Percentiles rank a stretch among this genome's conserved stretches.
These are phyloP conservation scores for Ophion slaviceki DNA, from an alignment of 2,888 invertebrate genomes.

Conservation along the genomic window DNA sequence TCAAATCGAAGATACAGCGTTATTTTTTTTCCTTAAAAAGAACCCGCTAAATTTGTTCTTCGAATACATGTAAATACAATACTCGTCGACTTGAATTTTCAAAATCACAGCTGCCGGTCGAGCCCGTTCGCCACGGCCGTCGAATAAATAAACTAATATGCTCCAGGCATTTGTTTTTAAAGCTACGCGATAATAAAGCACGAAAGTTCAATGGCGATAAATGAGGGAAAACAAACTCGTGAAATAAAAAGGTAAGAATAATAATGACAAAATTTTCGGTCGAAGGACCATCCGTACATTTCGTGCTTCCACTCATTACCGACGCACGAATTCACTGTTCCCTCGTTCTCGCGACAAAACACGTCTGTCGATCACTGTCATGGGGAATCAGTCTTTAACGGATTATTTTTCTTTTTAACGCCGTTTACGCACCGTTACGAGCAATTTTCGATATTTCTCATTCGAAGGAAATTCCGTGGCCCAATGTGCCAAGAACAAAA, in stretches of 20 bases:
- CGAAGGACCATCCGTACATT: conserved; percentile 2
- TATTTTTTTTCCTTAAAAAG: neutral
- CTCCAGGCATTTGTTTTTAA: conserved; percentile 55
- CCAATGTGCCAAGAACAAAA: conserved; percentile 28
- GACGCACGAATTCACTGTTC: conserved; percentile 2
- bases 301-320: neutral
- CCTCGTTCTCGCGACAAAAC: conserved; percentile 12
- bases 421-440: neutral
- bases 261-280: neutral
- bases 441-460: conserved; percentile 3
- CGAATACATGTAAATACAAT: conserved; percentile 9
- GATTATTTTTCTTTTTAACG: conserved; percentile 7
- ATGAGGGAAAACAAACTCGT: conserved; percentile 33
- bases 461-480: conserved; percentile 24
- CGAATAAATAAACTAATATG: conserved; percentile 63
- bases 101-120: conserved; percentile 20
- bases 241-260: conserved; percentile 26
- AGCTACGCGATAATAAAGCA: conserved; percentile 37
- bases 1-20: neutral
- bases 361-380: conserved; percentile 26
- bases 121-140: conserved; percentile 26
- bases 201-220: conserved; percentile 44
- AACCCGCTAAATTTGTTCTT: neutral
- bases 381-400: conserved; percentile 38
- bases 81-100: conserved; percentile 22